phyloP scores from a whole-genome alignment of 2,797 vertebrate species.

The Catamblyrhynchus diadema region DNA sequence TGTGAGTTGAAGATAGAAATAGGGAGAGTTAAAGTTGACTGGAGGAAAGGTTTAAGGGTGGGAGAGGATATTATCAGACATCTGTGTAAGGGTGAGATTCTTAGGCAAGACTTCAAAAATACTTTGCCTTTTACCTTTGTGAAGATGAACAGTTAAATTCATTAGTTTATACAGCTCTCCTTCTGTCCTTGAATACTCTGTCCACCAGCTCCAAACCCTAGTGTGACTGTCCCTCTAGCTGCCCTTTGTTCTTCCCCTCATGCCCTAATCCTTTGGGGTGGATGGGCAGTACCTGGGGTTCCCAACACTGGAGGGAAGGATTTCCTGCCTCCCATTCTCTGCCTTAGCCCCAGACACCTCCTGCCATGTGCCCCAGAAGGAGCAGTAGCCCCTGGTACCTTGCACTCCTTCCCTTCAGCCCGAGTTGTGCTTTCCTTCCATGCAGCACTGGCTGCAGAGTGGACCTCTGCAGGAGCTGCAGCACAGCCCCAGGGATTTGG shows the following conservation, averaged over 20 bases:
- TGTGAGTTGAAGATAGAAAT: background rate
- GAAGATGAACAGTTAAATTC: background rate
- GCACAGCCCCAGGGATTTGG: background rate
- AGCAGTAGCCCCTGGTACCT: background rate
- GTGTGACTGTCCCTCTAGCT: background rate
- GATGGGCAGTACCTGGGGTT: background rate
- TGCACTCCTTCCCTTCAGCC: rapidly evolving
- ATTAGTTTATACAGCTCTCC: background rate
- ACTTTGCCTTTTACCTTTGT: background rate
- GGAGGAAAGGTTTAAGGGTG: background rate
- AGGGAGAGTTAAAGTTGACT: background rate
- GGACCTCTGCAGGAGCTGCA: background rate
- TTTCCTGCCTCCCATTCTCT: background rate
- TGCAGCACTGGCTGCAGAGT: background rate
- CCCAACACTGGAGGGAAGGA: rapidly evolving
- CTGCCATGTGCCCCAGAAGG: background rate
- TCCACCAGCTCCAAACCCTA: background rate
- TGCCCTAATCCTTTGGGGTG: background rate
- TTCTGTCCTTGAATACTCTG: background rate
- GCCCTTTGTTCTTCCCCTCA: background rate
- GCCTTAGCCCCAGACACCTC: background rate
- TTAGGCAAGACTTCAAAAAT: background rate
- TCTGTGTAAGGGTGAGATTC: background rate
- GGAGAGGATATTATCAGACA: background rate
- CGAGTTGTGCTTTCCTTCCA: background rate